These are phyloP conservation scores for Delia radicum DNA, from an alignment of 1,140 invertebrate genomes.

Conservation along the genomic window DNA sequence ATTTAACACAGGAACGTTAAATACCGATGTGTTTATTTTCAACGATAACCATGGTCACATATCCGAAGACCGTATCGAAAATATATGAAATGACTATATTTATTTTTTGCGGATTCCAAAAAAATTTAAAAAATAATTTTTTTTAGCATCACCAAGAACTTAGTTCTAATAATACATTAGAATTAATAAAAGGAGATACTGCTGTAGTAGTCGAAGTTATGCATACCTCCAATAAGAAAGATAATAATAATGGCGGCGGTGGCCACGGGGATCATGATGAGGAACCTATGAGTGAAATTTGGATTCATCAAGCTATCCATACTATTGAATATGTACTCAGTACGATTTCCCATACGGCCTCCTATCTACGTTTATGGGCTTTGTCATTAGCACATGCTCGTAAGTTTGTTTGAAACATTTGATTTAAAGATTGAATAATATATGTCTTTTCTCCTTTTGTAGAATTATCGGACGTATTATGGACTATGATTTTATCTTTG, in stretches of 20 bases:
- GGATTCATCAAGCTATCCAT: constrained; percentile 92
- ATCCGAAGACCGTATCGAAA: too few species aligned
- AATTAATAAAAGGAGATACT: constrained; percentile 6
- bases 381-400: constrained; percentile 91
- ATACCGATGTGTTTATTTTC: too few species aligned
- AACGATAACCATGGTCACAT: too few species aligned
- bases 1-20: too few species aligned
- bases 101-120: neutral
- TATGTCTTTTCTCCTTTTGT: neutral
- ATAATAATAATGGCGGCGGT: neutral
- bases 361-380: constrained; percentile 95
- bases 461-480: constrained; percentile 87
- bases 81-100: neutral
- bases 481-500: constrained; percentile 77
- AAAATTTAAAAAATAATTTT: neutral
- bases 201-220: constrained; percentile 5
- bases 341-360: constrained; percentile 94
- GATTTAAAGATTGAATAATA: neutral
- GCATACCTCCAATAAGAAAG: neutral
- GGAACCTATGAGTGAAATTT: constrained; percentile 80
- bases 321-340: constrained; percentile 97
- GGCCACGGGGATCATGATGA: constrained; percentile 52
- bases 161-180: neutral
- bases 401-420: constrained; percentile 58
- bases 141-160: neutral